Evolutionary conservation across 2,888 invertebrate genomes (phyloP).

Genomic region (Synanthedon myopaeformis): DNA sequence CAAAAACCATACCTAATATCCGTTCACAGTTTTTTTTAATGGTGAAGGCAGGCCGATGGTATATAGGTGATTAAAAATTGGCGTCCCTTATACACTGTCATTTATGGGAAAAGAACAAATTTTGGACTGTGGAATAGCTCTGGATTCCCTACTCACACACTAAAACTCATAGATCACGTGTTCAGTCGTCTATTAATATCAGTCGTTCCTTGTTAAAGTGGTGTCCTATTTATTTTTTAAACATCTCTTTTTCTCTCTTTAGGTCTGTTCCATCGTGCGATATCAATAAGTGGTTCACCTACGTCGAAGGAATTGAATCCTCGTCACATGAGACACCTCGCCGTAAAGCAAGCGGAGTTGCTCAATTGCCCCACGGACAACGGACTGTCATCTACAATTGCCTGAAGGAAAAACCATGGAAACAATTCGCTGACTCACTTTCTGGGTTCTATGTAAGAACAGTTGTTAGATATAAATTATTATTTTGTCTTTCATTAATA

Average conservation of each 20-base stretch:
- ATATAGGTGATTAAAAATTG: neutral
- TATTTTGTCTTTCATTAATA: no score
- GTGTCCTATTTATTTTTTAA: neutral
- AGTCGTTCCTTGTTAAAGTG: neutral
- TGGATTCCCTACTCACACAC: no score
- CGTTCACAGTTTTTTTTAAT: neutral
- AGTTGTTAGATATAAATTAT: neutral
- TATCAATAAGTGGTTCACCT: conserved; percentile 76
- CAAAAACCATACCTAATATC: neutral
- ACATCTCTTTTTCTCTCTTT: neutral
- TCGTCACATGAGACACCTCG: conserved; percentile 65
- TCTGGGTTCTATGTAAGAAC: conserved; percentile 49
- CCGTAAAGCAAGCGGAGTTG: conserved; percentile 72
- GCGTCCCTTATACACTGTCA: neutral
- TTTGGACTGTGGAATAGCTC: no score
- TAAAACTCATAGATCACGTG: no score
- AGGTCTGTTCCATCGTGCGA: conserved; percentile 78
- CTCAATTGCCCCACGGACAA: conserved; percentile 70
- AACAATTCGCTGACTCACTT: conserved; percentile 58
- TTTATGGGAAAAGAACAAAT: no score
- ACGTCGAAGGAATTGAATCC: conserved; percentile 66
- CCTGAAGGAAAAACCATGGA: conserved; percentile 57
- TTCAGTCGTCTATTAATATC: no score
- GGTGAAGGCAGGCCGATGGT: neutral
- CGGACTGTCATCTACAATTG: conserved; percentile 68